These are phyloP conservation scores for Congeria kusceri DNA, from an alignment of 2,888 invertebrate genomes.

Conservation along the genomic window DNA sequence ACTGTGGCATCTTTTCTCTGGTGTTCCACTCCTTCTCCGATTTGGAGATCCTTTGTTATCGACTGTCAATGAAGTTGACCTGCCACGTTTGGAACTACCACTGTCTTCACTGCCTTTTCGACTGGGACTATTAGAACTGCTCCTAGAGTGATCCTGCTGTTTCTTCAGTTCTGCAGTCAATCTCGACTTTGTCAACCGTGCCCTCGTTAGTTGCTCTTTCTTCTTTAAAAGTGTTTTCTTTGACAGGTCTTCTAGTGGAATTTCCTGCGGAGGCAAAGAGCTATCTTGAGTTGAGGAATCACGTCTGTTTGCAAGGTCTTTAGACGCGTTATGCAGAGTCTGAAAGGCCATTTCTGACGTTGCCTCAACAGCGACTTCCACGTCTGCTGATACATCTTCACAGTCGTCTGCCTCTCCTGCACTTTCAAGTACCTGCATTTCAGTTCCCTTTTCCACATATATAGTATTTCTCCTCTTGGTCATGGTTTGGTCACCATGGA, in stretches of 20 bases:
- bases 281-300: slow-evolving; percentile 64
- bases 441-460: slow-evolving; percentile 46
- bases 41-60: slow-evolving; percentile 38
- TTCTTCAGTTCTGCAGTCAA: slow-evolving; percentile 62
- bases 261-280: slow-evolving; percentile 78
- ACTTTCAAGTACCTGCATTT: slow-evolving; percentile 3
- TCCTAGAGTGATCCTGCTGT: slow-evolving; percentile 55
- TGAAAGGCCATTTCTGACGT: slow-evolving; percentile 81
- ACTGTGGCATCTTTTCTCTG: slow-evolving; percentile 64
- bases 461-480: slow-evolving; percentile 26
- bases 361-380: slow-evolving; percentile 80
- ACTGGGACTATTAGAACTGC: slow-evolving; percentile 78
- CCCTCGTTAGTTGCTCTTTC: slow-evolving; percentile 50
- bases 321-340: slow-evolving; percentile 74
- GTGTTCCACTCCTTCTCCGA: slow-evolving; percentile 62
- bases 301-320: slow-evolving; percentile 47
- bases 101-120: slow-evolving; percentile 55
- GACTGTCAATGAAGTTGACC: slow-evolving; percentile 67
- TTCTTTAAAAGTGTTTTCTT: slow-evolving; percentile 63
- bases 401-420: slow-evolving; percentile 9
- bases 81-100: slow-evolving; percentile 44
- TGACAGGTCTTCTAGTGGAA: slow-evolving; percentile 84
- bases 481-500: background rate
- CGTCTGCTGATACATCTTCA: slow-evolving; percentile 46
- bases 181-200: slow-evolving; percentile 45